phyloP scores from a whole-genome alignment of 1,140 invertebrate species.

The Drosophila athabasca region DNA sequence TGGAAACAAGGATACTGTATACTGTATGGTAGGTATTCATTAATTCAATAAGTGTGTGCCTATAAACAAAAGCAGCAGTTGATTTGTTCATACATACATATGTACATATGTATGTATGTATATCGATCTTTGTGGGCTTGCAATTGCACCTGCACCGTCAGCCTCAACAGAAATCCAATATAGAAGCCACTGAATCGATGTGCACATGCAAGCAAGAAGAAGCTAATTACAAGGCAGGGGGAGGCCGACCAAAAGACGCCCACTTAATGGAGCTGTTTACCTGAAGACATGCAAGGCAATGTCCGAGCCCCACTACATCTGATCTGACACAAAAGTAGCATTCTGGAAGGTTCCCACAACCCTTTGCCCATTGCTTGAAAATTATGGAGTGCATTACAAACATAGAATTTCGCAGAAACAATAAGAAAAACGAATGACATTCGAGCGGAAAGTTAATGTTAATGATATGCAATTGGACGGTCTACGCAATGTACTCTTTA shows the following conservation, averaged over 20 bases:
- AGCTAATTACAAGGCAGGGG: constrained; percentile 39
- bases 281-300: constrained; percentile 23
- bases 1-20: no score
- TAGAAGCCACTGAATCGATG: constrained; percentile 30
- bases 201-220: constrained; percentile 21
- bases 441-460: no score
- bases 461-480: no score
- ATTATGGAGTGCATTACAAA: background rate
- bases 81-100: background rate
- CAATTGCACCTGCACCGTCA: no score
- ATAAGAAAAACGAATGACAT: no score
- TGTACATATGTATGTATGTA: no score
- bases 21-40: no score
- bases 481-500: no score
- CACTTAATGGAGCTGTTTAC: constrained; percentile 43
- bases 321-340: background rate
- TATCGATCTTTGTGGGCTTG: background rate
- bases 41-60: no score
- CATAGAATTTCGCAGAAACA: background rate
- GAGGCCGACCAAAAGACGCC: constrained; percentile 17
- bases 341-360: constrained; percentile 54
- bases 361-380: constrained; percentile 8
- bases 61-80: no score
- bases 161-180: no score
- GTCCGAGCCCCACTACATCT: no score